phyloP scores from a whole-genome alignment of 2,797 vertebrate species.

The Ctenopoma kingsleyae region DNA sequence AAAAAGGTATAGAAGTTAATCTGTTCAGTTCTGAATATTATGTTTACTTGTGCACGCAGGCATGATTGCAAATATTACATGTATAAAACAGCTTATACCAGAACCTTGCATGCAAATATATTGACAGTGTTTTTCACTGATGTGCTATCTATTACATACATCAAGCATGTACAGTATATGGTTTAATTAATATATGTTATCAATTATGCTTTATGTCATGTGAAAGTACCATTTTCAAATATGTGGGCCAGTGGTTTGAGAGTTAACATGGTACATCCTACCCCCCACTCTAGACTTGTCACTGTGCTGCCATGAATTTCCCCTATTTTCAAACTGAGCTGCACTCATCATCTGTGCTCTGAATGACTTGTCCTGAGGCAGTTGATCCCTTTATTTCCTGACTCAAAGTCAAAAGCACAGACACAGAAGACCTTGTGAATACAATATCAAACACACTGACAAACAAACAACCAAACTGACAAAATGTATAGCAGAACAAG shows the following conservation, averaged over 20 bases:
- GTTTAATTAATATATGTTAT: conserved; percentile 32
- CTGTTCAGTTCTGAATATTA: not conserved
- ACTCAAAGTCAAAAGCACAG: conserved; percentile 71
- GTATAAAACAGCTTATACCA: conserved; percentile 2
- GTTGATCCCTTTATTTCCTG: conserved; percentile 61
- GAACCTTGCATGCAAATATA: conserved; percentile 46
- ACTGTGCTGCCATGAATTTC: conserved; percentile 43
- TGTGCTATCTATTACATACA: conserved; percentile 21
- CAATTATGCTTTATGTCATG: conserved; percentile 34
- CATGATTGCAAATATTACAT: not conserved
- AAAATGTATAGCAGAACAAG: conserved; percentile 8
- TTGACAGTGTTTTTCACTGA: conserved; percentile 20
- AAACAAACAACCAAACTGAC: conserved; percentile 14
- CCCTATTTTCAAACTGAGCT: conserved; percentile 57
- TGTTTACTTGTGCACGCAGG: conserved; percentile 5
- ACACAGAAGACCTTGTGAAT: conserved; percentile 66
- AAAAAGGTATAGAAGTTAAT: not conserved
- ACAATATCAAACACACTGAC: conserved; percentile 30
- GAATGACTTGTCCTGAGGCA: conserved; percentile 72
- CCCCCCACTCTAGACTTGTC: conserved; percentile 1
- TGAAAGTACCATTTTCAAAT: conserved; percentile 20
- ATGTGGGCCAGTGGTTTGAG: conserved; percentile 4
- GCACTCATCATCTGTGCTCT: conserved; percentile 62
- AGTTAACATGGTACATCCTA: conserved; percentile 28
- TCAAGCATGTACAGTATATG: not conserved